phyloP scores from a whole-genome alignment of 2,888 invertebrate species.

The Synanthedon vespiformis region DNA sequence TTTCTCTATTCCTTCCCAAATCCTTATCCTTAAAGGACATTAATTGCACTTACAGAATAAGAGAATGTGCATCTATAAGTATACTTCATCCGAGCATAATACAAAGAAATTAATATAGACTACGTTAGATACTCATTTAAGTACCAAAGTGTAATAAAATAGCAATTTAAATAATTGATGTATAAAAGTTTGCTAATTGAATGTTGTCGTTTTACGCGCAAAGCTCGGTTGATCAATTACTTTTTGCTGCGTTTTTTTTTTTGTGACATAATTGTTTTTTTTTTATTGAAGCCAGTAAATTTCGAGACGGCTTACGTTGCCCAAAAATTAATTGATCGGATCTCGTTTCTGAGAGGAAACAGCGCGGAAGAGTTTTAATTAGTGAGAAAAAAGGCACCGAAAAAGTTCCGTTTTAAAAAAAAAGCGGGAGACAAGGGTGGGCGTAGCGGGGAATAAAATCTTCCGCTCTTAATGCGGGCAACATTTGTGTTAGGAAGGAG shows the following conservation, averaged over 20 bases:
- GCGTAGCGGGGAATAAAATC: constrained; percentile 62
- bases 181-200: constrained; percentile 16
- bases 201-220: constrained; percentile 12
- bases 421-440: constrained; percentile 62
- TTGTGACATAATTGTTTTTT: constrained; percentile 43
- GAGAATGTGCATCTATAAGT: no score
- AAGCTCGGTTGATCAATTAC: constrained; percentile 55
- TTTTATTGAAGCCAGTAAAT: constrained; percentile 58
- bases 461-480: constrained; percentile 68
- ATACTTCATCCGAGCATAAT: no score
- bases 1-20: no score
- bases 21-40: no score
- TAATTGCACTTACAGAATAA: no score
- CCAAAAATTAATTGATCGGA: constrained; percentile 70
- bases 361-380: constrained; percentile 71
- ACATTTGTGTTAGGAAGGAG: constrained; percentile 71
- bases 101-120: no score
- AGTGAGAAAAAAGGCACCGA: constrained; percentile 65
- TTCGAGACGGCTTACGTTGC: constrained; percentile 59
- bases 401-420: constrained; percentile 65
- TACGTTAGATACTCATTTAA: no score
- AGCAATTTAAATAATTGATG: background rate
- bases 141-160: background rate
- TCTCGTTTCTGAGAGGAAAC: constrained; percentile 67
- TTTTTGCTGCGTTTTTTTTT: constrained; percentile 50